These are phyloP conservation scores for Fopius arisanus DNA, from an alignment of 1,140 invertebrate genomes.

Conservation along the genomic window DNA sequence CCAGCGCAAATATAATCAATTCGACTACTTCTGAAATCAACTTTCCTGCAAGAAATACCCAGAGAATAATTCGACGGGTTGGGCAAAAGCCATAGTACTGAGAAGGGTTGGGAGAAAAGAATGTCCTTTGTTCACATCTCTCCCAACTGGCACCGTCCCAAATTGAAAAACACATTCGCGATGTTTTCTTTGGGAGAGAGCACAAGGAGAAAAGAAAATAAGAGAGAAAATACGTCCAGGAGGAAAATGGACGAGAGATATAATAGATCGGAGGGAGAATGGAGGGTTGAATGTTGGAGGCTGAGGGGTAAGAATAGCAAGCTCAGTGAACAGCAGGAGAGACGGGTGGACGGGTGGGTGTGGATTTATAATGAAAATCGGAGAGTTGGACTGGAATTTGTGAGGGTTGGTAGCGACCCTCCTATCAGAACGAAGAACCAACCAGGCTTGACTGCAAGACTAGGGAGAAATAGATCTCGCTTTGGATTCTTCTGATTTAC, in stretches of 20 bases:
- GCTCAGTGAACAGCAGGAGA: constrained; percentile 15
- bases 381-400: constrained; percentile 62
- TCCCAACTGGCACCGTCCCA: constrained; percentile 47
- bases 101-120: constrained; percentile 32
- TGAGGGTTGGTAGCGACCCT: constrained; percentile 49
- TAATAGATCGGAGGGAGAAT: constrained; percentile 55
- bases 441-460: constrained; percentile 17
- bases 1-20: constrained; percentile 18
- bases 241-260: constrained; percentile 50
- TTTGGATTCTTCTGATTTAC: no score
- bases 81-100: constrained; percentile 22
- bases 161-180: constrained; percentile 55
- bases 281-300: constrained; percentile 60
- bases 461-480: constrained; percentile 14
- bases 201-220: constrained; percentile 27
- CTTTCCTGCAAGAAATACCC: constrained; percentile 7
- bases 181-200: constrained; percentile 52
- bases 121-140: constrained; percentile 40
- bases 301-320: constrained; percentile 42
- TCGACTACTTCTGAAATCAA: constrained; percentile 22
- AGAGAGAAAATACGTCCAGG: constrained; percentile 21
- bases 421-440: constrained; percentile 8
- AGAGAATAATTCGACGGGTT: constrained; percentile 27
- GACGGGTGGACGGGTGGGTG: constrained; percentile 34
- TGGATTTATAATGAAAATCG: constrained; percentile 65